Conservation (phyloP, 2,113 vertebrate genomes). For the Salminus brasiliensis region DNA sequence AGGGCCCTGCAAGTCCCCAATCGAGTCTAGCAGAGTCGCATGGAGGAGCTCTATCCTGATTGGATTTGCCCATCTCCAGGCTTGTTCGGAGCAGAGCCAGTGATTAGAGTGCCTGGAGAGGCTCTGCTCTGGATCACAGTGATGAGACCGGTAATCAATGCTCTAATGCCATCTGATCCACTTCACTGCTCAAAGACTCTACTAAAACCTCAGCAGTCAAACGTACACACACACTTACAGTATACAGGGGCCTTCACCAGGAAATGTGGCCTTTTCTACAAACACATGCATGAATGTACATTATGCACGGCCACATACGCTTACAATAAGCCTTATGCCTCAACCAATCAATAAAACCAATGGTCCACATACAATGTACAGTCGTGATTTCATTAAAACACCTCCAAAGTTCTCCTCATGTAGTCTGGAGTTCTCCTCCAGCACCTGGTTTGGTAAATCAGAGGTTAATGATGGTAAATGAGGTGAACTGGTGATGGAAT, state of each 20-base stretch:
- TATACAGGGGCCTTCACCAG: not conserved
- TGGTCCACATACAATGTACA: too few relatives aligned
- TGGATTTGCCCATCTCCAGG: slow-evolving; percentile 66
- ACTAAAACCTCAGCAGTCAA: slow-evolving; percentile 40
- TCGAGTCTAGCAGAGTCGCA: slow-evolving; percentile 41
- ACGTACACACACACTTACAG: not conserved
- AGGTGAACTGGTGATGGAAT: too few relatives aligned
- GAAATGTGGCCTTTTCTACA: not conserved
- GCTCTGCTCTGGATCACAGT: slow-evolving; percentile 72
- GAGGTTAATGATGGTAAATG: too few relatives aligned
- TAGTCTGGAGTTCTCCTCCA: too few relatives aligned
- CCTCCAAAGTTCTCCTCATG: too few relatives aligned
- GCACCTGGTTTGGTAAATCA: too few relatives aligned
- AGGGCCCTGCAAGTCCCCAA: slow-evolving; percentile 41
- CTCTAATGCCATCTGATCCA: slow-evolving; percentile 73
- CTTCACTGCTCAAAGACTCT: slow-evolving; percentile 58
- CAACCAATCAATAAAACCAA: not conserved
- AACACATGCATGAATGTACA: not conserved
- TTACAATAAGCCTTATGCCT: not conserved
- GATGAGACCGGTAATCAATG: slow-evolving; percentile 77
- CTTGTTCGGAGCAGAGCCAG: slow-evolving; percentile 59
- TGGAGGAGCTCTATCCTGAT: slow-evolving; percentile 58
- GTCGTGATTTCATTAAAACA: too few relatives aligned
- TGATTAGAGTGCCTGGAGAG: slow-evolving; percentile 67
- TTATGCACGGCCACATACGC: not conserved